phyloP scores from a whole-genome alignment of 2,797 vertebrate species.

The Cetoscarus ocellatus region DNA sequence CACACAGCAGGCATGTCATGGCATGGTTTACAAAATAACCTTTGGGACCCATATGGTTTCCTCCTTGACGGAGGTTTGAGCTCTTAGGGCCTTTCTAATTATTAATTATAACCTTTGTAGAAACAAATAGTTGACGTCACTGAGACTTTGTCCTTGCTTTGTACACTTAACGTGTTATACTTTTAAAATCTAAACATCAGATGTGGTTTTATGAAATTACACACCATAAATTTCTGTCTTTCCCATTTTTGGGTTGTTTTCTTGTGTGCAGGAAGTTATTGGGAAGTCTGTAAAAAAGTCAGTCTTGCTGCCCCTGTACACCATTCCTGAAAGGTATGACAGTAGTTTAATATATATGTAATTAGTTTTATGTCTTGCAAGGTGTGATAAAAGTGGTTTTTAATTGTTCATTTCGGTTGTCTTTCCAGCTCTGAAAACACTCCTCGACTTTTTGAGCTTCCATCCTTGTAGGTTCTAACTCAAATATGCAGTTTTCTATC shows the following conservation, averaged over 20 bases:
- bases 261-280: conserved; percentile 90
- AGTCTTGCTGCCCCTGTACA: conserved; percentile 89
- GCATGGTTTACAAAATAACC: too few species aligned
- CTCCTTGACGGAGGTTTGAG: too few species aligned
- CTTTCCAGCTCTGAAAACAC: conserved; percentile 87
- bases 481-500: background rate
- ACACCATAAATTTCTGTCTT: too few species aligned
- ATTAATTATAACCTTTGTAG: too few species aligned
- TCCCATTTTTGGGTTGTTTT: background rate
- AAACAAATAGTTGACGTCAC: too few species aligned
- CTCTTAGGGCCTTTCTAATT: too few species aligned
- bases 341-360: background rate
- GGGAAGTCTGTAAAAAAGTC: conserved; percentile 93
- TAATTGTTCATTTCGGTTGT: conserved; percentile 32
- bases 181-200: background rate
- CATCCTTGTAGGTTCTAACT: conserved; percentile 90
- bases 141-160: too few species aligned
- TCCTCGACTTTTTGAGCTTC: conserved; percentile 91
- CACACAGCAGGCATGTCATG: too few species aligned
- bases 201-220: background rate
- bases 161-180: too few species aligned
- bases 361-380: background rate
- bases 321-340: conserved; percentile 87
- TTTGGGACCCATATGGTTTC: too few species aligned
- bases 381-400: conserved; percentile 8